Evolutionary conservation across 2,113 vertebrate species (phyloP).

Genomic region (Lepus americanus): DNA sequence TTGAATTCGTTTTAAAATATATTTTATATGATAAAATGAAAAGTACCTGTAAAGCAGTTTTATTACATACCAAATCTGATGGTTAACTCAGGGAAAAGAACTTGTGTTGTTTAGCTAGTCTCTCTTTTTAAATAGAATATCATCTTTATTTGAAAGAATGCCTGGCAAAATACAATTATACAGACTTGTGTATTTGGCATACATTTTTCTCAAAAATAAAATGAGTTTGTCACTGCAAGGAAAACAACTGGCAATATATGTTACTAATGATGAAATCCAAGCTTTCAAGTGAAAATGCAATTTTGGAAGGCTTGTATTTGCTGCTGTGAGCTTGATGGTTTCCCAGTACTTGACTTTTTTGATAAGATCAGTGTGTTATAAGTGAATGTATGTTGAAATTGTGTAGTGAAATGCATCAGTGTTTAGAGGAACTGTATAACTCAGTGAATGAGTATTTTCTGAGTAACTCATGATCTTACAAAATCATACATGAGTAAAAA

Average conservation of each 20-base stretch:
- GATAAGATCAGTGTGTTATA: conserved; percentile 27
- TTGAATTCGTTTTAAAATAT: conserved; percentile 42
- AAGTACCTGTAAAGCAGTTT: conserved; percentile 34
- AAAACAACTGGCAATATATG: conserved; percentile 55
- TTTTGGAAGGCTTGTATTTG: conserved; percentile 63
- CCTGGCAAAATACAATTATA: conserved; percentile 11
- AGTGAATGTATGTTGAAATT: neutral
- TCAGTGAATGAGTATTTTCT: conserved; percentile 25
- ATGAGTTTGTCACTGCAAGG: conserved; percentile 41
- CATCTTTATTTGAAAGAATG: conserved; percentile 68
- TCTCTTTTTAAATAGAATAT: conserved; percentile 50
- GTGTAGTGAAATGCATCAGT: neutral
- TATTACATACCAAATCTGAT: conserved; percentile 43
- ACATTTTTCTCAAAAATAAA: conserved; percentile 60
- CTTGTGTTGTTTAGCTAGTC: neutral
- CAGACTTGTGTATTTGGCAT: conserved; percentile 49
- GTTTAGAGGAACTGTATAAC: conserved; percentile 34
- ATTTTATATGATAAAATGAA: conserved; percentile 27
- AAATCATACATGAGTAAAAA: conserved; percentile 17
- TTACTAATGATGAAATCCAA: conserved; percentile 68
- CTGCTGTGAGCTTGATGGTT: conserved; percentile 28
- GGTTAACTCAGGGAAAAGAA: conserved; percentile 36
- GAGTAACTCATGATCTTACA: neutral
- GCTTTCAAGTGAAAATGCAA: conserved; percentile 65
- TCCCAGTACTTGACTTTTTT: conserved; percentile 42